Evolutionary conservation across 2,888 invertebrate species (phyloP), one percentile per base, ranked within the genome.

Genomic region (Minunthozetes semirufus): DNA sequence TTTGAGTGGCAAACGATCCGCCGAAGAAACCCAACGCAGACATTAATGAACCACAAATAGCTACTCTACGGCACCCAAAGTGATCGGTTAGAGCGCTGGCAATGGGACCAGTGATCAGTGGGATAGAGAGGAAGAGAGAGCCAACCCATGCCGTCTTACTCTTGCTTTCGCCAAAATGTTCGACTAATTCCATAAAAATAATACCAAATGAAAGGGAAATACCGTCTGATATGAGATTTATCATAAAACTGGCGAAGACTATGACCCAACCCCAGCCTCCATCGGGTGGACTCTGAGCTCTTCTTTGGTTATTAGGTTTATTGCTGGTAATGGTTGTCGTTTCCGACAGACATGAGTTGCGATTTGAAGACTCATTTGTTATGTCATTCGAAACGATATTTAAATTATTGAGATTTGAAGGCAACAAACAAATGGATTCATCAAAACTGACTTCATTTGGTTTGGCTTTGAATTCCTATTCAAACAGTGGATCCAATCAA

Each of bases 251-350:
- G 29, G 92, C 92, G 77, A 90, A 88, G 0, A 94, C 94, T 72
- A 95, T 88, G 42, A 94, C 90, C 94, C 94, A 95, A 6, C 94
- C 94, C 90, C 91, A 94, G 17, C 94, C 93, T 13, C 93, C 93
- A 82, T 94, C 93, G 1, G 92, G 93, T 4, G 79, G 78, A 11
- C 71, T 68, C 27, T 42, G n/a, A 68, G 1, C 9, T 22, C 42
- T 42, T 22, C 42, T 38, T 22, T 38, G 15, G 25, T 42, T 42
- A 42, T 68, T 68, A 11, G n/a, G 5, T 19, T 68, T 68, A 68
- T 68, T 68, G 68, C 38, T 46, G 38, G 19, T 8, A 22, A 38
- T 22, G 6, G 29, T 63, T 63, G 46, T 42, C 42, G 38, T 13
- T 22, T 38, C 42, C 0, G 68, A 42, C 33, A 19, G 46, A 68